Conservation (phyloP, 2,113 vertebrate species). For the Xiphorhynchus elegans region DNA sequence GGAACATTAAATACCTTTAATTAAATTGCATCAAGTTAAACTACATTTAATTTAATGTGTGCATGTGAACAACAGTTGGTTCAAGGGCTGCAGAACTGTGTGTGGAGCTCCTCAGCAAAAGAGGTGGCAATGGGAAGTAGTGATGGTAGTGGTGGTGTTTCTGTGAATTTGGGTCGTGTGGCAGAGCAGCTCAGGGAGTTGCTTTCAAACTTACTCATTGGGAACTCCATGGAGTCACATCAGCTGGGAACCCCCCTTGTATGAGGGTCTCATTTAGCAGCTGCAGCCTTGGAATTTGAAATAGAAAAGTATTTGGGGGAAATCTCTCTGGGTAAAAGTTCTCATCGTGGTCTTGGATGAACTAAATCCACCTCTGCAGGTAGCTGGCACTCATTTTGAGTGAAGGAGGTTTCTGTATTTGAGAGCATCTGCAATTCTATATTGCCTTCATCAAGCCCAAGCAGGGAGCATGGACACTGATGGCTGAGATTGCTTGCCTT, state of each 20-base stretch:
- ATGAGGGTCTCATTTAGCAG: fast-evolving
- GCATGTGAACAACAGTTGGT: neutral
- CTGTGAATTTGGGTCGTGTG: neutral
- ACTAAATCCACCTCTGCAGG: neutral
- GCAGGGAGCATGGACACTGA: neutral
- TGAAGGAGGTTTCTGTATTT: neutral
- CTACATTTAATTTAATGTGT: neutral
- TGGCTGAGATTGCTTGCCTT: neutral
- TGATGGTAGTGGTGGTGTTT: neutral
- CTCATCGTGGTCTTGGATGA: neutral
- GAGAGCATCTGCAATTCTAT: neutral
- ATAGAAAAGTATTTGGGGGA: neutral
- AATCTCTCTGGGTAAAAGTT: neutral
- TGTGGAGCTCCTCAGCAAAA: neutral
- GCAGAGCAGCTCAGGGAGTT: neutral
- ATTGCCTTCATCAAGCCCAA: neutral
- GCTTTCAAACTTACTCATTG: neutral
- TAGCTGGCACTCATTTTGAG: neutral
- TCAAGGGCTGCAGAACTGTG: neutral
- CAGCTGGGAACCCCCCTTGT: fast-evolving
- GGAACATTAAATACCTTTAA: neutral
- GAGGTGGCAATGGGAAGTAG: neutral
- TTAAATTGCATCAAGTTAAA: neutral
- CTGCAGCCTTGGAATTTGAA: neutral
- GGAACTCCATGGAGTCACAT: neutral